A percentile compares a stretch with the other conserved stretches of the same genome.
Evolutionary conservation across 2,888 invertebrate genomes (phyloP).

Genomic region (Gerosis bhagava): DNA sequence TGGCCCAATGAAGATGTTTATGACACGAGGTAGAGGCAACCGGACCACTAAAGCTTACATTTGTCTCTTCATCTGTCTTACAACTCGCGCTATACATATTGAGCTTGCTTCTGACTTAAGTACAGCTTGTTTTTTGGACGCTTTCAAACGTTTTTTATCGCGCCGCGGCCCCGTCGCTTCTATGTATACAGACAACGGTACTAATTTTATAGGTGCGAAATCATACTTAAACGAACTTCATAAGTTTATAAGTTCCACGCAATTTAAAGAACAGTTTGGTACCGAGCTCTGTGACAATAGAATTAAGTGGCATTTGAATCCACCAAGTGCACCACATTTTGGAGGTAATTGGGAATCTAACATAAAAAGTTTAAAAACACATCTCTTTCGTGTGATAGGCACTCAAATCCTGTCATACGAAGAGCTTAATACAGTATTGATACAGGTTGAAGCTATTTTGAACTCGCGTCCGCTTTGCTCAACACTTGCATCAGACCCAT

Average conservation of each 20-base stretch:
- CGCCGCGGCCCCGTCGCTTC: constrained; percentile 12
- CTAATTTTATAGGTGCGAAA: constrained; percentile 11
- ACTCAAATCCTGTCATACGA: constrained; percentile 21
- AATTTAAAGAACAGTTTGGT: constrained; percentile 1
- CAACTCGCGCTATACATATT: background rate
- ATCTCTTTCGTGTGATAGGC: constrained; percentile 14
- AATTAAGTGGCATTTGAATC: constrained; percentile 14
- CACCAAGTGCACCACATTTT: constrained; percentile 16
- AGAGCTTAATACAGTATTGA: constrained; percentile 23
- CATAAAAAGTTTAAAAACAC: constrained; percentile 20
- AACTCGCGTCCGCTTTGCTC: constrained; percentile 8
- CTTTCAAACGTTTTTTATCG: constrained; percentile 20
- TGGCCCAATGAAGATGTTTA: constrained; percentile 8
- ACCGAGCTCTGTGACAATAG: constrained; percentile 1
- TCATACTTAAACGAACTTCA: constrained; percentile 14
- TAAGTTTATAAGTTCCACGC: constrained; percentile 1
- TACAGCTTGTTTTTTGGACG: constrained; percentile 6
- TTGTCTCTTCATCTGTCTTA: background rate
- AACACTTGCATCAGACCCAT: background rate
- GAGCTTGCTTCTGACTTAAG: background rate
- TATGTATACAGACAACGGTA: constrained; percentile 15
- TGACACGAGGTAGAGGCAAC: background rate
- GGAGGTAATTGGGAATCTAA: constrained; percentile 15
- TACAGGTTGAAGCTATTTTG: constrained; percentile 16
- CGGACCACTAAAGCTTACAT: constrained; percentile 1